Evolutionary conservation across 2,113 vertebrate genomes (phyloP).

Genomic region (Ifrita kowaldi): DNA sequence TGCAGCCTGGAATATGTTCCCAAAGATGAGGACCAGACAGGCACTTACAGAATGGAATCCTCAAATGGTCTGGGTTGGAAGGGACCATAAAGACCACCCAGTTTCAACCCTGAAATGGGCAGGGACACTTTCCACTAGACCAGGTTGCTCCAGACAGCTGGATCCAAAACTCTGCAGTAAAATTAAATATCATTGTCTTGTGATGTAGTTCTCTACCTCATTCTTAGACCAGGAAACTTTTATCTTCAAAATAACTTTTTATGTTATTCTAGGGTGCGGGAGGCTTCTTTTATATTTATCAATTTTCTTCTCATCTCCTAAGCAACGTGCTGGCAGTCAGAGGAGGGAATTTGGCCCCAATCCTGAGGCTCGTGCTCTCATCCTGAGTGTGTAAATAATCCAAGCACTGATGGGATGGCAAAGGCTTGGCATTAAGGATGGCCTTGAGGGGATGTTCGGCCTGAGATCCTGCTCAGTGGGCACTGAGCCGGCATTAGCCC

Average conservation of each 20-base stretch:
- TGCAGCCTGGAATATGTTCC: background rate
- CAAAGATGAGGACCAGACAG: background rate
- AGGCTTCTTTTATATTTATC: background rate
- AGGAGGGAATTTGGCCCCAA: accelerated
- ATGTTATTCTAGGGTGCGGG: background rate
- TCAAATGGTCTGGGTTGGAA: background rate
- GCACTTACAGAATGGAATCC: background rate
- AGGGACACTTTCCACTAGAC: background rate
- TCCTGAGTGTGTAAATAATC: accelerated
- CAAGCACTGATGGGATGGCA: background rate
- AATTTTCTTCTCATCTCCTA: background rate
- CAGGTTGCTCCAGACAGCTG: background rate
- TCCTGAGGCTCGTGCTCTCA: accelerated
- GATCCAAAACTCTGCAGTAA: background rate
- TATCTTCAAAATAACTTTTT: background rate
- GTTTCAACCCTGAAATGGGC: background rate
- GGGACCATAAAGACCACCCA: background rate
- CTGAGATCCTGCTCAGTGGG: background rate
- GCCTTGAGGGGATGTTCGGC: background rate
- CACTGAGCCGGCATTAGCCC: background rate
- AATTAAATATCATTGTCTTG: background rate
- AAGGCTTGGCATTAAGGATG: background rate
- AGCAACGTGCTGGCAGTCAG: accelerated
- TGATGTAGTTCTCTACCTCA: background rate
- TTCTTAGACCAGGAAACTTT: background rate